These are phyloP conservation scores for Zaprionus africanus DNA, from an alignment of 1,140 invertebrate genomes.

Conservation along the genomic window DNA sequence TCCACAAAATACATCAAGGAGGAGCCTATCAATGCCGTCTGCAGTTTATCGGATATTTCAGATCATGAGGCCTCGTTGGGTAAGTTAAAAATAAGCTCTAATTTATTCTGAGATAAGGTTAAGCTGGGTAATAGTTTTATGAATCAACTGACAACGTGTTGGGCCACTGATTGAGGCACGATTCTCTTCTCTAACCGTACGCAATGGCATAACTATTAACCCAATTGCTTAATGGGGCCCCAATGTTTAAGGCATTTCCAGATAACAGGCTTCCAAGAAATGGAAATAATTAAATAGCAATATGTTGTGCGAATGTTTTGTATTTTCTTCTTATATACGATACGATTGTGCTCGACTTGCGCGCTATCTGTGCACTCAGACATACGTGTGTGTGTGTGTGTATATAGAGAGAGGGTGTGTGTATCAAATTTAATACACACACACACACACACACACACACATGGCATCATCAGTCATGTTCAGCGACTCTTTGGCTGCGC, in stretches of 20 bases:
- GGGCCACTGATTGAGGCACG: background rate
- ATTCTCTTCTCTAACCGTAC: background rate
- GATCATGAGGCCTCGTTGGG: conserved; percentile 81
- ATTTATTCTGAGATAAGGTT: background rate
- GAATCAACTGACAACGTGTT: background rate
- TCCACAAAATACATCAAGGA: conserved; percentile 79
- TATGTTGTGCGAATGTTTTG: conserved; percentile 64
- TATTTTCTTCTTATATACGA: conserved; percentile 35
- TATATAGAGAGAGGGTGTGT: conserved; percentile 24
- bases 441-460: conserved; percentile 15
- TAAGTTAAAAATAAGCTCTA: conserved; percentile 46
- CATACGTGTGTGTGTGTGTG: conserved; percentile 16
- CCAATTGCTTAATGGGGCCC: conserved; percentile 48
- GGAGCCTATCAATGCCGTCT: conserved; percentile 74
- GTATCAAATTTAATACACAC: conserved; percentile 39
- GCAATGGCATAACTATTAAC: conserved; percentile 33
- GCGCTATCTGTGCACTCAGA: conserved; percentile 55
- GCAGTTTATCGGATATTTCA: conserved; percentile 82
- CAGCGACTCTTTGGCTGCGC: conserved; percentile 39
- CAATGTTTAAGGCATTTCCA: conserved; percentile 48
- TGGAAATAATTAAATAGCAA: conserved; percentile 75
- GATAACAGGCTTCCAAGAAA: conserved; percentile 73
- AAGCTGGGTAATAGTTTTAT: too few relatives aligned
- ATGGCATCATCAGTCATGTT: conserved; percentile 59
- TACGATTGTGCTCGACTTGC: conserved; percentile 31